Percentiles rank a stretch among this genome's conserved stretches.
phyloP scores from a whole-genome alignment of 1,140 invertebrate genomes.

The Hyles euphorbiae region DNA sequence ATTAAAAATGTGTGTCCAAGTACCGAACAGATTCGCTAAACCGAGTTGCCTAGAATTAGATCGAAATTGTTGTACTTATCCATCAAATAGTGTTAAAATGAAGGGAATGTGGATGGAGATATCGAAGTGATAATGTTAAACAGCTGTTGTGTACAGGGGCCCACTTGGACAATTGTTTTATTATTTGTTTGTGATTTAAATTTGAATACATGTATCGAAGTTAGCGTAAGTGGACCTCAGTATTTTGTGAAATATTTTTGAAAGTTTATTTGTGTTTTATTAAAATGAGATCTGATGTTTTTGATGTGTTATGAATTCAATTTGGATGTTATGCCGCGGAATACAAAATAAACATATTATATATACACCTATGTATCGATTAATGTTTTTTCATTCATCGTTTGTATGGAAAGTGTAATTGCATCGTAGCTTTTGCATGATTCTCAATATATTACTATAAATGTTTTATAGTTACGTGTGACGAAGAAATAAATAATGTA shows the following conservation, averaged over 20 bases:
- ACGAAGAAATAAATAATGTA: constrained; percentile 27
- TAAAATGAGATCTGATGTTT: constrained; percentile 25
- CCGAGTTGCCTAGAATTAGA: constrained; percentile 67
- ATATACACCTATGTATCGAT: constrained; percentile 19
- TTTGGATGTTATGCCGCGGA: constrained; percentile 12
- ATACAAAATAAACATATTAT: constrained; percentile 1
- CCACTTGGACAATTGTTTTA: constrained; percentile 25
- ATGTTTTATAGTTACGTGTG: constrained; percentile 13
- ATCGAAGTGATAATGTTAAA: constrained; percentile 25
- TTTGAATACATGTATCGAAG: neutral
- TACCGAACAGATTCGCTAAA: constrained; percentile 22
- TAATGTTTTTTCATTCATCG: constrained; percentile 20
- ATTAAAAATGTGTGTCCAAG: no score
- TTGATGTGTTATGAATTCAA: constrained; percentile 7
- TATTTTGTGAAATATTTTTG: constrained; percentile 32
- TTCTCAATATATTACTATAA: constrained; percentile 17
- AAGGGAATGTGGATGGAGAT: constrained; percentile 50
- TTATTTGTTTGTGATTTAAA: constrained; percentile 11
- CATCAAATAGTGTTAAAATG: constrained; percentile 52
- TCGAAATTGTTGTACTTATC: constrained; percentile 67
- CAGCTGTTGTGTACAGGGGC: constrained; percentile 40
- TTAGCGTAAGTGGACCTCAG: constrained; percentile 22
- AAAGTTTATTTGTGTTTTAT: constrained; percentile 43
- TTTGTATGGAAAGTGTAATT: constrained; percentile 24
- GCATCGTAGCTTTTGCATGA: constrained; percentile 34